Base-by-base conservation (phyloP, 1,140 invertebrate genomes). In the Trialeurodes vaporariorum region DNA sequence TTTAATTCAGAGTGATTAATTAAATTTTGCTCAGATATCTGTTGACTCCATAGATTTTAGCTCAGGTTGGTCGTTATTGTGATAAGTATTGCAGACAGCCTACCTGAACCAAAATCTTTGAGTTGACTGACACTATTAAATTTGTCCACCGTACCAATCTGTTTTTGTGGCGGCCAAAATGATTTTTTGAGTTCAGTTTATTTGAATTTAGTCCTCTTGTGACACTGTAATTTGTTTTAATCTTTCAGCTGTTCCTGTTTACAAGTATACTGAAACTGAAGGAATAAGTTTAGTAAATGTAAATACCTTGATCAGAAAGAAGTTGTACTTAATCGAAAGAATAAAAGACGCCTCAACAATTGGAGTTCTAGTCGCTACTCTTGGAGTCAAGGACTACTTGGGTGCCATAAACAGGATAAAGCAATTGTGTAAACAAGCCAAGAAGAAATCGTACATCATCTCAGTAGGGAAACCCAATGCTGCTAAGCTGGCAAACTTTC, bases 391-490 rank as follows among this genome's bases (percentile, higher is more conserved):
- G 59, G 86, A 91, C 73, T 96, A 93, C 75, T 80, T 90, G 13
- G 81, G 86, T 60, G 85, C 91, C 25, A 88, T 96, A n/a, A 79
- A 83, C 22, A 83, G 85, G 69, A 77, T 96, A 61, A 93, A 92
- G 77, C 75, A 81, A 58, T 79, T 92, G 27, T 83, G 92, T 1
- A 87, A 85, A 73, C 76, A 80, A 58, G 86, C 86, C 58, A 87
- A 87, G 0, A 94, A 94, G 75, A 94, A 92, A 74, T 86, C 85
- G 65, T 96, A 97, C 73, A 87, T 92, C n/a, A 85, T 98, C 61
- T 90, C 90, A 27, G 88, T 98, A 65, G 94, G 94, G 1, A 94
- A 94, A 79, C 87, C 93, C 22, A 97, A 94, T 83, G 86, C 89
- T 59, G 86, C 90, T 0, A 98, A 98, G 79, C 78, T 98, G 66